phyloP scores from a whole-genome alignment of 2,888 invertebrate species.

The Cerastis leucographa region DNA sequence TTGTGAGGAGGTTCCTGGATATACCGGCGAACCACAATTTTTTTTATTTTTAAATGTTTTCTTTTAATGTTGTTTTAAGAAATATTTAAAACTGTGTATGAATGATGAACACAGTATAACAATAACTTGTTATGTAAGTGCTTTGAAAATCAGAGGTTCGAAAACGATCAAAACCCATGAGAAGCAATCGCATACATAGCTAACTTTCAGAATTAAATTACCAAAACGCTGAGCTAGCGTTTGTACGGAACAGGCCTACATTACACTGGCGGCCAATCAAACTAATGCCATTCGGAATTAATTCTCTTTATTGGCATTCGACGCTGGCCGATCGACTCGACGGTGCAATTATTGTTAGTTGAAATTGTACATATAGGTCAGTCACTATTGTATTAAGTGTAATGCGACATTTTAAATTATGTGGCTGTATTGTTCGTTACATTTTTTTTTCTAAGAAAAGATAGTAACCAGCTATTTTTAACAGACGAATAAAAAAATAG shows the following conservation, averaged over 20 bases:
- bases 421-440: background rate
- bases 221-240: constrained; percentile 60
- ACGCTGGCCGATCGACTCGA: background rate
- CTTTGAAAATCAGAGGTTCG: background rate
- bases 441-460: background rate
- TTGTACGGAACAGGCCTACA: constrained; percentile 52
- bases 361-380: constrained; percentile 6
- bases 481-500: background rate
- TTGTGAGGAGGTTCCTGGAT: too few species aligned
- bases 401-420: constrained; percentile 7
- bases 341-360: constrained; percentile 32
- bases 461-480: background rate
- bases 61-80: too few species aligned
- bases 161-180: constrained; percentile 6
- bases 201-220: constrained; percentile 29
- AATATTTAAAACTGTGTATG: background rate
- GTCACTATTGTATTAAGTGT: background rate
- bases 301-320: constrained; percentile 49
- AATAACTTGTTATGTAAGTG: background rate
- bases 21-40: background rate
- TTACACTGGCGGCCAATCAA: constrained; percentile 55
- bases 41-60: too few species aligned
- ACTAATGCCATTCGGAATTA: constrained; percentile 53
- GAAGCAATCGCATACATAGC: constrained; percentile 6
- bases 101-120: background rate